phyloP scores from a whole-genome alignment of 2,888 invertebrate species.

The Aelia acuminata region DNA sequence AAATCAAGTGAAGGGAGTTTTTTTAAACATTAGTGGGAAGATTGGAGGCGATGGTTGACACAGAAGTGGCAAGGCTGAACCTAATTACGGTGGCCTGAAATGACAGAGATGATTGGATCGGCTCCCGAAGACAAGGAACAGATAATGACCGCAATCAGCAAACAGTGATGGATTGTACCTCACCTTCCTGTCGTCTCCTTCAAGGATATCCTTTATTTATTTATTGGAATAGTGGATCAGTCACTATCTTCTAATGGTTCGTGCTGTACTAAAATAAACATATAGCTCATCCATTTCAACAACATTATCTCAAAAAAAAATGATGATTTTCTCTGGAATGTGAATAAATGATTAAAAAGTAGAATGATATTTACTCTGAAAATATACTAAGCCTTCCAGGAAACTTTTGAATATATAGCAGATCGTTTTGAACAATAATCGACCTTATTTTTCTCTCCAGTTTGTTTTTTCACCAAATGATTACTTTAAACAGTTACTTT shows the following conservation, averaged over 20 bases:
- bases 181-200: neutral
- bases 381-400: too few relatives aligned
- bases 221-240: too few relatives aligned
- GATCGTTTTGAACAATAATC: too few relatives aligned
- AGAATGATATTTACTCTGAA: too few relatives aligned
- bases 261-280: neutral
- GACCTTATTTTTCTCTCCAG: too few relatives aligned
- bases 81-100: conserved; percentile 33
- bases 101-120: conserved; percentile 13
- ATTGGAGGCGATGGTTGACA: neutral
- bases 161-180: conserved; percentile 20
- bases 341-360: too few relatives aligned
- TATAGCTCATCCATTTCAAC: too few relatives aligned
- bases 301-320: too few relatives aligned
- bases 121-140: conserved; percentile 29
- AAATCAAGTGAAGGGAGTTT: neutral
- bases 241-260: neutral
- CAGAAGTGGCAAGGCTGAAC: neutral
- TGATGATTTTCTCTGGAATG: too few relatives aligned
- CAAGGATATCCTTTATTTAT: neutral
- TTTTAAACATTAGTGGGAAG: neutral
- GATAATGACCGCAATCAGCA: conserved; percentile 41
- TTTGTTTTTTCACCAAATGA: too few relatives aligned
- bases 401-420: too few relatives aligned
- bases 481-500: too few relatives aligned